phyloP scores from a whole-genome alignment of 2,797 vertebrate species.

The Falco columbarius region DNA sequence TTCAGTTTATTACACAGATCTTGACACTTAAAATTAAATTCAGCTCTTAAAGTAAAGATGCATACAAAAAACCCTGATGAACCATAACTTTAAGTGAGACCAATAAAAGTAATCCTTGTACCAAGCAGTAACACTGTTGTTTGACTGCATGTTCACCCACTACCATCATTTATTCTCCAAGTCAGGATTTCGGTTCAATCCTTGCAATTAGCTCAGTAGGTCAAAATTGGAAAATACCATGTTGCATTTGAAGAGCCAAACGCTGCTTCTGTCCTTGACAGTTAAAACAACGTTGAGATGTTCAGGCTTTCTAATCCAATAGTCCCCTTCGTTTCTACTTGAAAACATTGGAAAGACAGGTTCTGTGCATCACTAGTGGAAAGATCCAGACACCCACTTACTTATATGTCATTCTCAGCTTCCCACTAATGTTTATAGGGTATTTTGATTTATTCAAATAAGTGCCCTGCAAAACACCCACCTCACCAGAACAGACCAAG shows the following conservation, averaged over 20 bases:
- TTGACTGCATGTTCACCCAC: background rate
- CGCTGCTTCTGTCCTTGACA: background rate
- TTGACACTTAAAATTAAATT: slow-evolving; percentile 9
- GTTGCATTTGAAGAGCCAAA: background rate
- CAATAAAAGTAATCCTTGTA: background rate
- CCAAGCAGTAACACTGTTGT: background rate
- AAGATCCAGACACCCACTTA: background rate
- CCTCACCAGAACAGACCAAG: background rate
- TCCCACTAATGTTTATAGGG: slow-evolving; percentile 13
- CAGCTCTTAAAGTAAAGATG: background rate
- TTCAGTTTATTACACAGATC: background rate
- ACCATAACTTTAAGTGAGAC: background rate
- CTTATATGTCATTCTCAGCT: background rate
- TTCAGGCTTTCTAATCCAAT: background rate
- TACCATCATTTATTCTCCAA: background rate
- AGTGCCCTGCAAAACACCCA: slow-evolving; percentile 3
- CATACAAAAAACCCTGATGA: background rate
- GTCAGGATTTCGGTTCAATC: background rate
- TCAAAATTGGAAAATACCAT: background rate
- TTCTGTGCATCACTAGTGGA: background rate
- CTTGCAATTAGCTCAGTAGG: background rate
- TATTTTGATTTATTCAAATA: slow-evolving; percentile 25
- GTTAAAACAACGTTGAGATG: background rate
- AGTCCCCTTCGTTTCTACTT: background rate
- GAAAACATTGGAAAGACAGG: background rate